A percentile compares a stretch with the other conserved stretches of the same genome.
Evolutionary conservation across 2,888 invertebrate species (phyloP).

Genomic region (Mycogona germanica): DNA sequence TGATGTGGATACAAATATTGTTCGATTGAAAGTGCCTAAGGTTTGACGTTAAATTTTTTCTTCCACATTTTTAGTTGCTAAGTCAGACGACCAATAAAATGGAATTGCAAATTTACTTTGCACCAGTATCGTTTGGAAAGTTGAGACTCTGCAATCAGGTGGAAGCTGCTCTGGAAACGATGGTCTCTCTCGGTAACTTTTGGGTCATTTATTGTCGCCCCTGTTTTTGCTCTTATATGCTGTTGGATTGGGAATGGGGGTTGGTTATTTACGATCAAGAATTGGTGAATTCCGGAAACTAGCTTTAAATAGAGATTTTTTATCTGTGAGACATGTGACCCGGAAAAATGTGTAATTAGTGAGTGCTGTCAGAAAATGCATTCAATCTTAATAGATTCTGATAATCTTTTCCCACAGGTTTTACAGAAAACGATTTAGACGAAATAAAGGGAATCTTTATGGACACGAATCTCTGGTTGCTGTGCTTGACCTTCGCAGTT

Average conservation of each 20-base stretch:
- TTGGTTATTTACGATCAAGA: too few relatives aligned
- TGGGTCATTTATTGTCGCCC: background rate
- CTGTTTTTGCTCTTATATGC: background rate
- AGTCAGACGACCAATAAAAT: constrained; percentile 45
- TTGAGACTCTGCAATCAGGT: constrained; percentile 58
- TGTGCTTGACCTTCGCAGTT: constrained; percentile 79
- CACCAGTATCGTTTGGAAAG: constrained; percentile 66
- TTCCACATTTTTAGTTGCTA: constrained; percentile 36
- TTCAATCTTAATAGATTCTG: too few relatives aligned
- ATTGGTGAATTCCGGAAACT: too few relatives aligned
- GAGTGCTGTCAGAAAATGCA: too few relatives aligned
- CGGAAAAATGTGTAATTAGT: too few relatives aligned
- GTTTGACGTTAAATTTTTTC: too few relatives aligned
- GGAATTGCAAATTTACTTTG: constrained; percentile 55
- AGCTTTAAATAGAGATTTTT: too few relatives aligned
- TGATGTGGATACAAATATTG: too few relatives aligned
- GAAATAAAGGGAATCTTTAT: constrained; percentile 94
- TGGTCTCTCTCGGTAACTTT: constrained; percentile 36
- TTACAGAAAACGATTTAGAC: constrained; percentile 86
- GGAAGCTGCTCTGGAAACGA: constrained; percentile 54
- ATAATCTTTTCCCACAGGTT: constrained; percentile 52
- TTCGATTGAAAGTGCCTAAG: too few relatives aligned
- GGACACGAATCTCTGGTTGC: constrained; percentile 84
- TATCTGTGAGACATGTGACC: too few relatives aligned
- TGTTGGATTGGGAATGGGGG: background rate